phyloP scores from a whole-genome alignment of 2,113 vertebrate genomes.

The Reinhardtius hippoglossoides region DNA sequence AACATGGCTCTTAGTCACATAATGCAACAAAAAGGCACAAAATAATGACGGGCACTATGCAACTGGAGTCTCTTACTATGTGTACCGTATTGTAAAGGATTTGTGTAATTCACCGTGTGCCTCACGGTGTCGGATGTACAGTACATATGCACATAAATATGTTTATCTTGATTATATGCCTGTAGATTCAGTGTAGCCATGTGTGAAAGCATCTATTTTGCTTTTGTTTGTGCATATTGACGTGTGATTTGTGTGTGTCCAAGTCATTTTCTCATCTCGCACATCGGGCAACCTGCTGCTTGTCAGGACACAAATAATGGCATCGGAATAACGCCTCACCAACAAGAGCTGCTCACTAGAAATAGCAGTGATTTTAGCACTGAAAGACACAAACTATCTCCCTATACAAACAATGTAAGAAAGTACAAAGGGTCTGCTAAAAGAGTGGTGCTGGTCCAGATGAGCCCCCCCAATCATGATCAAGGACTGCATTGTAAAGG shows the following conservation, averaged over 20 bases:
- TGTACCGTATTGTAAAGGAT: not conserved
- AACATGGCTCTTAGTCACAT: slow-evolving; percentile 67
- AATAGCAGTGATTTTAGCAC: slow-evolving; percentile 70
- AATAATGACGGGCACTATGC: slow-evolving; percentile 60
- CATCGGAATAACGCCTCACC: slow-evolving; percentile 73
- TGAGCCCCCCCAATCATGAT: not conserved
- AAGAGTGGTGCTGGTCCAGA: too few species aligned
- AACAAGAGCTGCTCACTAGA: slow-evolving; percentile 60
- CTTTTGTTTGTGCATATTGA: slow-evolving; percentile 32
- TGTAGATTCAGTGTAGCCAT: too few species aligned
- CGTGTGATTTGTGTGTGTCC: slow-evolving; percentile 4
- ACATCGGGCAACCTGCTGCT: slow-evolving; percentile 76
- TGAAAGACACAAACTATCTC: slow-evolving; percentile 58
- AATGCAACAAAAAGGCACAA: slow-evolving; percentile 61
- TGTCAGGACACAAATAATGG: slow-evolving; percentile 76
- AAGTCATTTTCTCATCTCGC: slow-evolving; percentile 69
- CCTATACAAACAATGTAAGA: slow-evolving; percentile 54
- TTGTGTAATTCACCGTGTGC: not conserved
- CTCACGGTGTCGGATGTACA: not conserved
- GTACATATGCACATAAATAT: not conserved
- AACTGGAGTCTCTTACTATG: slow-evolving; percentile 27
- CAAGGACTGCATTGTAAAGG: too few species aligned
- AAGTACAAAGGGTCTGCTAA: slow-evolving; percentile 33
- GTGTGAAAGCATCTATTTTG: slow-evolving; percentile 2
- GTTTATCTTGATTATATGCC: slow-evolving; percentile 9